Evolutionary conservation across 2,113 vertebrate species (phyloP), one percentile per base, ranked within the genome.

Genomic region (Prionailurus bengalensis): DNA sequence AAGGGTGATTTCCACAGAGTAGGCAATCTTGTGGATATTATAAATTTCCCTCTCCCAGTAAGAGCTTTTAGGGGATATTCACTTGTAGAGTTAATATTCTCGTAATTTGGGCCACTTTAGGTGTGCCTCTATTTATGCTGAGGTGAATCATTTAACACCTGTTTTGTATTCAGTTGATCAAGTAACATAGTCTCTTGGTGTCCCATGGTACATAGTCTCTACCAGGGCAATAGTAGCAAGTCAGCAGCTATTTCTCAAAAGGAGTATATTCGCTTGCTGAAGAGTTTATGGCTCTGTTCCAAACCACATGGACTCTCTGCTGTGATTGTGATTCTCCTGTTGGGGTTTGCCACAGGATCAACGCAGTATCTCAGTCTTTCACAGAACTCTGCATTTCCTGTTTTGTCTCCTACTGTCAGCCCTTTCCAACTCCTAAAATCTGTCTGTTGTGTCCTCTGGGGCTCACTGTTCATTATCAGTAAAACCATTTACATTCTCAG

Each of bases 291-390:
- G 23, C 61, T 89, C 4, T 68, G 29, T 11, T 83, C 73, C 83
- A 53, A 85, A 42, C 94, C n/a, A 70, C 74, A 78, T 0, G n/a
- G 33, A 33, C 17, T 5, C n/a, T 82, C 45, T 42, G 17, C 42
- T 39, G 27, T 53, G 58, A 71, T 1, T 63, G 53, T 73, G 48
- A 71, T 55, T 89, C 33, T 84, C 63, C 21, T 79, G 6, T 27
- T 23, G 93, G 29, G 61, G 7, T 73, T 91, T 90, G 39, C 89
- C 83, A 25, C 61, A 51, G 42, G 82, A 95, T 96, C 94, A 83
- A 80, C 92, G 70, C 0, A 23, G 4, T 12, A 3, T 23, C 29
- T 82, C 2, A 1, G 68, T 61, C 78, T 81, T 86, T 89, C 39
- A 66, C n/a, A 70, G 92, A 78, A 36, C 2, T 23, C 29, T 33